These are phyloP conservation scores for Episyrphus balteatus DNA, from an alignment of 1,140 invertebrate genomes.

Conservation along the genomic window DNA sequence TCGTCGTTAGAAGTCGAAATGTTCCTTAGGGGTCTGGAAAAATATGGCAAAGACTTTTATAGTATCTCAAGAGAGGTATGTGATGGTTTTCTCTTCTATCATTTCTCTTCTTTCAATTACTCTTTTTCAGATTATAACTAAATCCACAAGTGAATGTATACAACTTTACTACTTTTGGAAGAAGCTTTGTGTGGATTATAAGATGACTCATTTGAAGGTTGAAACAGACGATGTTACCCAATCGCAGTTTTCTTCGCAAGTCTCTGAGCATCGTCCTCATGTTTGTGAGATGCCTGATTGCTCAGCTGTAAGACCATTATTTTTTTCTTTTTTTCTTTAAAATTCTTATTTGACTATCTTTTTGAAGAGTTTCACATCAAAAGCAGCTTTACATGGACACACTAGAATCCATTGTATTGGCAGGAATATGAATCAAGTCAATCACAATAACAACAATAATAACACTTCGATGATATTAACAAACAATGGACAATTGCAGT, in stretches of 20 bases:
- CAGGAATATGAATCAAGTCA: slow-evolving; percentile 21
- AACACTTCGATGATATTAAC: not conserved
- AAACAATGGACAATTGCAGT: not conserved
- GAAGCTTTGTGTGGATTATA: slow-evolving; percentile 79
- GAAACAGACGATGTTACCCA: not conserved
- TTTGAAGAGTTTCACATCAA: slow-evolving; percentile 58
- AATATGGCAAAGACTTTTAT: slow-evolving; percentile 89
- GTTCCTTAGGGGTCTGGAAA: slow-evolving; percentile 78
- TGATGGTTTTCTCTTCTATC: not conserved
- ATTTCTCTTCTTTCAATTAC: too few relatives aligned
- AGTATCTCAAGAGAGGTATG: slow-evolving; percentile 74
- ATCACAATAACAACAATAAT: slow-evolving; percentile 14
- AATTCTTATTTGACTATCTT: slow-evolving; percentile 10
- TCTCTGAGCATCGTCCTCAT: slow-evolving; percentile 39
- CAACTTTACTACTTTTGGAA: slow-evolving; percentile 99
- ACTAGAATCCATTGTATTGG: slow-evolving; percentile 52
- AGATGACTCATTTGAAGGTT: slow-evolving; percentile 35
- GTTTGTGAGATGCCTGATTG: slow-evolving; percentile 55
- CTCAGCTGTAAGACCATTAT: slow-evolving; percentile 52
- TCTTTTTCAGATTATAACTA: slow-evolving; percentile 60
- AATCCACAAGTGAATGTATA: slow-evolving; percentile 86
- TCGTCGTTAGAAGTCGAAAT: slow-evolving; percentile 71
- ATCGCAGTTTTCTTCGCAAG: slow-evolving; percentile 8
- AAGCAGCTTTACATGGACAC: slow-evolving; percentile 66
- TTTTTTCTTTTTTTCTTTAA: not conserved